Base-by-base conservation (phyloP, 2,888 invertebrate species). In the Archips xylosteana region DNA sequence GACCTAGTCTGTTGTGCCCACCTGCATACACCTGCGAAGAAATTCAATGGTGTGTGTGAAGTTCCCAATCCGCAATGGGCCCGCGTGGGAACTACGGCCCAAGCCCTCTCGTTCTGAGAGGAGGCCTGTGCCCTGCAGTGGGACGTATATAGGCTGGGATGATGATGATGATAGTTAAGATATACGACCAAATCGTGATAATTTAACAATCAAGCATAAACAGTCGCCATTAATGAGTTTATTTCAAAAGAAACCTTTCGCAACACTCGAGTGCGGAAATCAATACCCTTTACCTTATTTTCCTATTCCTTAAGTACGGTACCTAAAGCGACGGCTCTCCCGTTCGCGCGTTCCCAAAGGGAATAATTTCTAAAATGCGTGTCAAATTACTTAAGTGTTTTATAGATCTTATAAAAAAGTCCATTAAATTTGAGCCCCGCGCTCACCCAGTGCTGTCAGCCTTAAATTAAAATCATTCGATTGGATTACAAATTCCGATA, bases 301-400 rank as follows among this genome's bases (percentile, higher is more conserved):
- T 57, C 12, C 12, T 57, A 57, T 57, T 32, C 12, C 57, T 23
- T 6, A 57, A 32, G 32, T 32, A 57, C 32, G 12, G 32, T n/a
- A 23, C 23, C 23, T 23, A 49, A 15, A n/a, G 15, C 10, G 32
- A 32, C 10, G 12, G 23, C n/a, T 32, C 36, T 60, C 6, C 49
- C 49, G 49, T 6, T 47, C 66, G 47, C 47, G 36, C 49, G 49
- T 6, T 47, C 61, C 54, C 47, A 47, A 51, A 66, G 66, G 51
- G 60, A 66, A 42, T 15, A 70, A 64, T 72, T 68, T 67, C 47
- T 62, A 68, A 68, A 63, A 57, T 47, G 63, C 63, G 67, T 72
- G 72, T 73, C 68, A 73, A 73, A 73, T 73, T 68, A 63, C 72
- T 73, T 73, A 73, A 73, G 57, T 73, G 72, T 68, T 73, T 68